Evolutionary conservation across 2,113 vertebrate genomes (phyloP).

Genomic region (Ptilonorhynchus violaceus): DNA sequence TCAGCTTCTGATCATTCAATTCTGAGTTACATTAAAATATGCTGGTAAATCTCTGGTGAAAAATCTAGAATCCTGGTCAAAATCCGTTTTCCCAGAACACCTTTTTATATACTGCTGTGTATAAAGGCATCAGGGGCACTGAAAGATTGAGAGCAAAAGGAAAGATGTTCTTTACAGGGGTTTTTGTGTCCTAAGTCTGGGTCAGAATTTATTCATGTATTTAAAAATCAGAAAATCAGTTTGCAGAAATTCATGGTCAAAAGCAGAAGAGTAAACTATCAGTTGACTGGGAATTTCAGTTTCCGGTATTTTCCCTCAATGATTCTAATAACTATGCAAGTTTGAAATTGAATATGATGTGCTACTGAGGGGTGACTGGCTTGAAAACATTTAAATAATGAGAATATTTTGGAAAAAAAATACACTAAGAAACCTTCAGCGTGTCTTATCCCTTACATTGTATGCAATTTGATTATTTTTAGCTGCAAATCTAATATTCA

Average conservation of each 20-base stretch:
- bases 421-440: not conserved
- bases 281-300: not conserved
- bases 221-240: not conserved
- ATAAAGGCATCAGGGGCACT: not conserved
- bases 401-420: not conserved
- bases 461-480: not conserved
- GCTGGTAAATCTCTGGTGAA: not conserved
- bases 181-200: not conserved
- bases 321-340: not conserved
- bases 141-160: not conserved
- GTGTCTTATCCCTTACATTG: not conserved
- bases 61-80: not conserved
- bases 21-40: not conserved
- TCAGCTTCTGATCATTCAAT: not conserved
- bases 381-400: not conserved
- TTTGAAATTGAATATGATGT: not conserved
- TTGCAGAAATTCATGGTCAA: not conserved
- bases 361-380: not conserved
- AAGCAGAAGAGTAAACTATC: not conserved
- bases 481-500: not conserved
- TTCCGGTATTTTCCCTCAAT: not conserved
- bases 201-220: not conserved
- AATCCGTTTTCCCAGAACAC: not conserved
- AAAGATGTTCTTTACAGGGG: not conserved
- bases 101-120: not conserved